Base-by-base conservation (phyloP, 2,113 vertebrate genomes). In the Gobius niger region DNA sequence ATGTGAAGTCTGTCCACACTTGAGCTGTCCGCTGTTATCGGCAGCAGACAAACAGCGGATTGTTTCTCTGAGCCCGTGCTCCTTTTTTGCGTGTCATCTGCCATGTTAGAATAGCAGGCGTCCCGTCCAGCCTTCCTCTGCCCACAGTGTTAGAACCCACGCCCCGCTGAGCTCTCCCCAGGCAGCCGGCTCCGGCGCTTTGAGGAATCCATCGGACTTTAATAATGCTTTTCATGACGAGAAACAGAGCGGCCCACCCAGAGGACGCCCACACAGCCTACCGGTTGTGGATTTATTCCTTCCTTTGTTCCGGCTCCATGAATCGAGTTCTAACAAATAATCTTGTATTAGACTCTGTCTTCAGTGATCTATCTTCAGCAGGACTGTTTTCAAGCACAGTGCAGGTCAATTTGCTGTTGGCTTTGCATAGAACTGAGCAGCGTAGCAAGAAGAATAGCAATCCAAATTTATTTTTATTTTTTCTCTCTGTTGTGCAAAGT, bases 191-290 rank as follows among this genome's bases (percentile, higher is more conserved):
- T 60, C 41, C 41, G 8, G 70, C 42, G 61, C 63, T 65, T 46
- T 16, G 42, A 49, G 12, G 46, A 53, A 56, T 75, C 52, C 57
- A 62, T 63, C 3, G 7, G 44, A 7, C 65, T 63, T 2, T 63
- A 56, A 68, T 66, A 56, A 68, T 66, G 65, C 67, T 73, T 57
- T 74, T 62, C 56, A 70, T 65, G 49, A 54, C 46, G 56, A 79
- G 53, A 50, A 66, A 80, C 68, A 40, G 59, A 72, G 49, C 52
- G 44, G 68, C 65, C 70, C 24, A 34, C 24, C 70, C 47, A 7
- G 62, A 70, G 65, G n/a, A 44, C 51, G 50, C 47, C 11, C 59
- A 67, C 67, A 2, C 40, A 9, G 52, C 65, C 65, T 70, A 67
- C 19, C 51, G 53, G 8, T 72, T 52, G 40, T 51, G 15, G 15